Evolutionary conservation across 2,797 vertebrate species (phyloP).

Genomic region (Nannoperca obscura): DNA sequence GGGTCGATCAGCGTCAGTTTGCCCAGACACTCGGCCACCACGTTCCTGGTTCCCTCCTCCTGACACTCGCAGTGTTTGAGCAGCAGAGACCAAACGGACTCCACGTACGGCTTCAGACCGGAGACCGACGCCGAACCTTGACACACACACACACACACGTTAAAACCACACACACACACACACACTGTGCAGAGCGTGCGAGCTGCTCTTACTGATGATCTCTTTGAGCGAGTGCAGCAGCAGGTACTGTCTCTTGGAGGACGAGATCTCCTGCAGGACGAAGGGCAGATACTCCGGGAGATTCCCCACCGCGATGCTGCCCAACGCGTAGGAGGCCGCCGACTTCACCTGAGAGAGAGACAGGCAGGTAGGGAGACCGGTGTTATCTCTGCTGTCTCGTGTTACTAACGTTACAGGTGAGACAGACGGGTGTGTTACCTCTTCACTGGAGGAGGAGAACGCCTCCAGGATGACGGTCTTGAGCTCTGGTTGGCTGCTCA

Average conservation of each 20-base stretch:
- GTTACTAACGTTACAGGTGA: not conserved
- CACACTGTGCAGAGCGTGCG: fast-evolving
- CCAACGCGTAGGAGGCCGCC: constrained; percentile 95
- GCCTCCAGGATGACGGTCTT: constrained; percentile 98
- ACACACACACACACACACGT: constrained; percentile 4
- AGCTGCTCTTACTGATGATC: constrained; percentile 88
- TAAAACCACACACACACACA: constrained; percentile 3
- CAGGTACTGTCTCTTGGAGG: constrained; percentile 97
- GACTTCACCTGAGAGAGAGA: constrained; percentile 88
- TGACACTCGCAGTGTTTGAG: constrained; percentile 98
- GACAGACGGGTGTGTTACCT: constrained; percentile 78
- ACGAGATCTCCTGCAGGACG: constrained; percentile 98
- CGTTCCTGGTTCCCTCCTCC: constrained; percentile 98
- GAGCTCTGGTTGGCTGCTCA: constrained; percentile 96
- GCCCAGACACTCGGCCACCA: constrained; percentile 97
- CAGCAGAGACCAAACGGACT: constrained; percentile 96
- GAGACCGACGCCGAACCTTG: constrained; percentile 92
- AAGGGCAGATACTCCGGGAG: constrained; percentile 98
- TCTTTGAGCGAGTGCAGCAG: constrained; percentile 99
- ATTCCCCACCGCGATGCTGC: constrained; percentile 98
- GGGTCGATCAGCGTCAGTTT: constrained; percentile 98
- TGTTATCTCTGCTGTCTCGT: no score
- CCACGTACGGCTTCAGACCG: constrained; percentile 96
- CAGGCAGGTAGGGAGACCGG: not conserved
- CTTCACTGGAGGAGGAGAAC: constrained; percentile 98